Evolutionary conservation across 2,113 vertebrate species (phyloP).

Genomic region (Lepus timidus): DNA sequence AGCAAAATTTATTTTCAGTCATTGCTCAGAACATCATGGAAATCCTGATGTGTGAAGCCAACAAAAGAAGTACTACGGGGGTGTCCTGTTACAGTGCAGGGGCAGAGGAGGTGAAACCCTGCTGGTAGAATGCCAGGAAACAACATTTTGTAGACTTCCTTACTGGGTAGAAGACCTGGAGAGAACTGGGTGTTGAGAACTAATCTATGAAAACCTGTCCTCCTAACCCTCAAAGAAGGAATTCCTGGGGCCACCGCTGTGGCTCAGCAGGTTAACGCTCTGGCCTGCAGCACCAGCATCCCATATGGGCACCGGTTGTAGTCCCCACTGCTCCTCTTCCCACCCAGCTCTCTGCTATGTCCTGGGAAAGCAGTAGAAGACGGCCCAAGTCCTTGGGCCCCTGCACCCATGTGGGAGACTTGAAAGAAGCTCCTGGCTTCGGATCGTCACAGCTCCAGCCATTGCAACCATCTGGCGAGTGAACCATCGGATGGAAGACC

Average conservation of each 20-base stretch:
- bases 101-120: background rate
- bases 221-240: background rate
- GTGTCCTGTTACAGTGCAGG: background rate
- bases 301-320: no score
- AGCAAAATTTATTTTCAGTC: slow-evolving; percentile 31
- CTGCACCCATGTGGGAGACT: no score
- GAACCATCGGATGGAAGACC: no score
- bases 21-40: background rate
- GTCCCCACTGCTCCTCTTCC: no score
- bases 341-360: no score
- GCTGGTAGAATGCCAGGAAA: background rate
- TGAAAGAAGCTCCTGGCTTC: no score
- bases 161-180: background rate
- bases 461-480: no score
- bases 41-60: background rate
- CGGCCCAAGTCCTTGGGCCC: no score
- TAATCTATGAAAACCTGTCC: background rate
- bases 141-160: background rate
- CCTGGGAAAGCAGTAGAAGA: no score
- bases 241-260: background rate
- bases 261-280: no score
- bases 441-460: no score
- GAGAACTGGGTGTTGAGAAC: background rate
- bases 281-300: no score
- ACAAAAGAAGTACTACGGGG: background rate